Evolutionary conservation across 2,113 vertebrate species (phyloP).

Genomic region (Grallaria varia): DNA sequence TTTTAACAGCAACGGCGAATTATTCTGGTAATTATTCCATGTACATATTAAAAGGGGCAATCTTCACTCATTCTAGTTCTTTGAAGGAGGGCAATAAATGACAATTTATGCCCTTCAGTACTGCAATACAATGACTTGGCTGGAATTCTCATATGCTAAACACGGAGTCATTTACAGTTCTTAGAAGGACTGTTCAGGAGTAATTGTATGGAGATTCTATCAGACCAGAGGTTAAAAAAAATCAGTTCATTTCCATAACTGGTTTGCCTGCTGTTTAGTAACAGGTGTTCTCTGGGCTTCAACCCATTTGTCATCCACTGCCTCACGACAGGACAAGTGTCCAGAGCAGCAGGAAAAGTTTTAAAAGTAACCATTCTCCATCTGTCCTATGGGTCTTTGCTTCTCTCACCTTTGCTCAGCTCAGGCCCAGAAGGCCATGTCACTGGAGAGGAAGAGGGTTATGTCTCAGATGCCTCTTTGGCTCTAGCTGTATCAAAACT

Average conservation of each 20-base stretch:
- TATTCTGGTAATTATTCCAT: background rate
- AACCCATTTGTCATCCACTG: background rate
- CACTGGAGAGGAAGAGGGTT: background rate
- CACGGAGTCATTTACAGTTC: background rate
- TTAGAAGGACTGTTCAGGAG: background rate
- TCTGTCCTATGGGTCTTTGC: background rate
- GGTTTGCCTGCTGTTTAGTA: background rate
- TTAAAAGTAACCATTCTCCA: background rate
- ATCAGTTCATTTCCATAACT: background rate
- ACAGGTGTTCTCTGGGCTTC: background rate
- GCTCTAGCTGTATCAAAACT: background rate
- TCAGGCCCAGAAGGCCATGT: background rate
- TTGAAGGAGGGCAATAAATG: background rate
- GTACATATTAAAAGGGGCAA: background rate
- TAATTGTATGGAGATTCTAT: background rate
- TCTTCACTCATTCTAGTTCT: background rate
- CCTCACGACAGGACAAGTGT: background rate
- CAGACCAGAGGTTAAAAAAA: background rate
- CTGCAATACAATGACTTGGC: background rate
- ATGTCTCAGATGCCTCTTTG: background rate
- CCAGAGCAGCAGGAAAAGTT: background rate
- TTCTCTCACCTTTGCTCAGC: background rate
- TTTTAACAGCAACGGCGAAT: background rate
- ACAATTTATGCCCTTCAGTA: background rate
- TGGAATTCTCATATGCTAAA: background rate